A percentile compares a stretch with the other conserved stretches of the same genome.
Evolutionary conservation across 2,113 vertebrate species (phyloP).

Genomic region (Gulo gulo): DNA sequence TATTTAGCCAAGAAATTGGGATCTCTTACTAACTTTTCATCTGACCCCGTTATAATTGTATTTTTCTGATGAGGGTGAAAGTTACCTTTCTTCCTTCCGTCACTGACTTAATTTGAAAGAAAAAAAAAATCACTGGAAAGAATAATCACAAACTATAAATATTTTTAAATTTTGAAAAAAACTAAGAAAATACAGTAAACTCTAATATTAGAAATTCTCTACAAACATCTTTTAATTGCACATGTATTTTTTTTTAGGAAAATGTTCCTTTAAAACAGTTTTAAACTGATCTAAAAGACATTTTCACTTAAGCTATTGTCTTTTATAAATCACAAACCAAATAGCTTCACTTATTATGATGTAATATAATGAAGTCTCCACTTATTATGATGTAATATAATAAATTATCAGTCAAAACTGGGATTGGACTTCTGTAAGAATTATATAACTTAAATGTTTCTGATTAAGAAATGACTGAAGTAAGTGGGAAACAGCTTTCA

Average conservation of each 20-base stretch:
- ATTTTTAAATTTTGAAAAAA: not conserved
- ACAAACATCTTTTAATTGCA: not conserved
- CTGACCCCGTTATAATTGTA: slow-evolving; percentile 34
- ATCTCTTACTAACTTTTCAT: slow-evolving; percentile 26
- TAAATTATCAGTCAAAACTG: not conserved
- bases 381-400: not conserved
- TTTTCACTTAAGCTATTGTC: not conserved
- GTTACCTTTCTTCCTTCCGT: not conserved
- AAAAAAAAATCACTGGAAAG: not conserved
- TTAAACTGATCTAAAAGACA: not conserved
- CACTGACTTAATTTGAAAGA: not conserved
- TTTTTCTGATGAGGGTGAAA: not conserved
- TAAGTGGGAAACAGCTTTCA: not conserved
- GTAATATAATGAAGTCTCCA: not conserved
- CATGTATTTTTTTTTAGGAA: not conserved
- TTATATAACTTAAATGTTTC: not conserved
- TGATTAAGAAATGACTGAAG: not conserved
- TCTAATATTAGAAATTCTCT: not conserved
- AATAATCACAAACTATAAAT: not conserved
- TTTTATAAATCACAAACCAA: not conserved
- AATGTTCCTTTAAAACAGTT: not conserved
- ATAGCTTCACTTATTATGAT: not conserved
- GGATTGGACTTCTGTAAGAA: not conserved
- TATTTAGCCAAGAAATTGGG: slow-evolving; percentile 45
- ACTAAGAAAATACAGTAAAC: not conserved